Percentiles rank a stretch among this genome's conserved stretches.
These are phyloP conservation scores for chimpanzee (Pan troglodytes) DNA, from an alignment of 2,113 vertebrate genomes.

Conservation along the genomic window NHGRI_mPanTro3-v2.1_pri NC_086015.1:62978001-62978500, in stretches of 20 bases:
- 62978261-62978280: background rate
- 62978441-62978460: constrained; percentile 4
- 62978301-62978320: constrained; percentile 2
- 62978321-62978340: background rate
- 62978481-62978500: constrained; percentile 23
- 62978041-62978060: background rate
- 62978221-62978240: background rate
- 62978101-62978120: background rate
- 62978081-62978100: background rate
- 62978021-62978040: background rate
- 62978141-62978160: background rate
- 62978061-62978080: background rate
- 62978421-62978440: constrained; percentile 8
- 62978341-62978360: background rate
- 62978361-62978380: background rate
- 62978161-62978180: background rate
- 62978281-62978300: background rate
- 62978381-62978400: constrained; percentile 41
- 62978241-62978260: background rate
- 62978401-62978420: constrained; percentile 20
- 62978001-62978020: background rate
- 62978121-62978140: background rate
- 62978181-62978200: background rate
- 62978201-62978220: background rate
- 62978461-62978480: background rate